Percentiles rank a stretch among this genome's conserved stretches.
These are phyloP conservation scores for Eupithecia subumbrata DNA, from an alignment of 2,888 invertebrate species.

Conservation along the genomic window DNA sequence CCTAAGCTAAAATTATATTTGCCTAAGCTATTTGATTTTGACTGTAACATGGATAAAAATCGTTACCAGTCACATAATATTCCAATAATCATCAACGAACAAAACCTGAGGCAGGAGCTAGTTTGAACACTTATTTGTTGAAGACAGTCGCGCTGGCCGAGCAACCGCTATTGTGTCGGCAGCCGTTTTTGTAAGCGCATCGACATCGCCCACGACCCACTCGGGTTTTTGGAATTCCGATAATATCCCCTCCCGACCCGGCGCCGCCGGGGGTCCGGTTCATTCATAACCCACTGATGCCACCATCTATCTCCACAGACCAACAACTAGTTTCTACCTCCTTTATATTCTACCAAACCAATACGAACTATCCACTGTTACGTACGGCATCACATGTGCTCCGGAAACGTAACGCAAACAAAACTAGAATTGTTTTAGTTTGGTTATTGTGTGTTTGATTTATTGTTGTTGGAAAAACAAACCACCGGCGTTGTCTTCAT, in stretches of 20 bases:
- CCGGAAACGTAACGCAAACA: conserved; percentile 74
- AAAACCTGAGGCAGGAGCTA: not conserved
- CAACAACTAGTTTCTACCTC: conserved; percentile 1
- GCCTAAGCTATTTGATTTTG: not conserved
- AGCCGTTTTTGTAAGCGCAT: conserved; percentile 69
- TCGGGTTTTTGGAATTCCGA: conserved; percentile 81
- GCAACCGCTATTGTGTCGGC: conserved; percentile 63
- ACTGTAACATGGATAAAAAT: not conserved
- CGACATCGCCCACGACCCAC: conserved; percentile 77
- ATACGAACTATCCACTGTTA: not conserved
- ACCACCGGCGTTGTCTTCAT: conserved; percentile 68
- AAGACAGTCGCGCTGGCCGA: conserved; percentile 48
- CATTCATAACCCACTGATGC: conserved; percentile 80
- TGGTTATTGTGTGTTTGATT: conserved; percentile 57
- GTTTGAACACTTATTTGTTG: conserved; percentile 26
- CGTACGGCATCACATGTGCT: conserved; percentile 60
- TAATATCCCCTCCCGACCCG: conserved; percentile 45
- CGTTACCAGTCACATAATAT: not conserved
- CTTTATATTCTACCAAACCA: not conserved
- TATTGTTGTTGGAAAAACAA: conserved; percentile 55
- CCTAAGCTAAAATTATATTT: too few relatives aligned
- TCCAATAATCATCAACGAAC: not conserved
- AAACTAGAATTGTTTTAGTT: conserved; percentile 69
- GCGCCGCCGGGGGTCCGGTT: conserved; percentile 68
- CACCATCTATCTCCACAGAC: conserved; percentile 39